Conservation (phyloP, 2,888 invertebrate genomes). For the Ceratothoa steindachneri region DNA sequence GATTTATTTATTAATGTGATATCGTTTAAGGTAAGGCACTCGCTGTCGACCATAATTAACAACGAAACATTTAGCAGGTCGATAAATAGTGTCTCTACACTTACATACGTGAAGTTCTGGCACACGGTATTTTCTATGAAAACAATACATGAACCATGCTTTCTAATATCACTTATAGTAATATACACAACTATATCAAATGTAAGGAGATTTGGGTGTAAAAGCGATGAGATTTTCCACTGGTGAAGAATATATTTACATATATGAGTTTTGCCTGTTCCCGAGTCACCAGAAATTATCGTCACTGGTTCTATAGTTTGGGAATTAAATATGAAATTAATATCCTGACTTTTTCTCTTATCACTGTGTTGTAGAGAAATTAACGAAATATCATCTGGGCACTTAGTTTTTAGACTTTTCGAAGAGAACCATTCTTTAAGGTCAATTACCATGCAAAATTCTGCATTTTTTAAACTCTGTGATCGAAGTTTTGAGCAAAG, state of each 20-base stretch:
- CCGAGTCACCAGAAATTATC: background rate
- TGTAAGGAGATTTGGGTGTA: constrained; percentile 12
- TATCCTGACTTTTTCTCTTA: background rate
- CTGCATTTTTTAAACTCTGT: background rate
- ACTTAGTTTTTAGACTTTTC: background rate
- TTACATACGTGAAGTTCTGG: background rate
- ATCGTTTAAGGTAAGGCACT: background rate
- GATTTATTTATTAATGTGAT: background rate
- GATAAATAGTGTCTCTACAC: background rate
- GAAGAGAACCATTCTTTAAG: background rate
- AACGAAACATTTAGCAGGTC: background rate
- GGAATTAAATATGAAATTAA: background rate
- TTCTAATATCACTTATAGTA: constrained; percentile 6
- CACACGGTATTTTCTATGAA: background rate
- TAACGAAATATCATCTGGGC: background rate
- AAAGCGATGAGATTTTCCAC: constrained; percentile 19
- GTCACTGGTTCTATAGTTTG: background rate
- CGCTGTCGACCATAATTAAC: background rate
- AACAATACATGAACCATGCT: background rate
- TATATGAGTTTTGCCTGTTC: constrained; percentile 24
- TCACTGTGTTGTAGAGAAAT: background rate
- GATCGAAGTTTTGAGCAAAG: background rate
- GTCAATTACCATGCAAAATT: background rate
- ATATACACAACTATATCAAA: constrained; percentile 29
- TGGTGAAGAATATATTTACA: constrained; percentile 28